A percentile compares a stretch with the other conserved stretches of the same genome.
These are phyloP conservation scores for Tupaia tana DNA, from an alignment of 2,113 vertebrate species.

Conservation along the genomic window DNA sequence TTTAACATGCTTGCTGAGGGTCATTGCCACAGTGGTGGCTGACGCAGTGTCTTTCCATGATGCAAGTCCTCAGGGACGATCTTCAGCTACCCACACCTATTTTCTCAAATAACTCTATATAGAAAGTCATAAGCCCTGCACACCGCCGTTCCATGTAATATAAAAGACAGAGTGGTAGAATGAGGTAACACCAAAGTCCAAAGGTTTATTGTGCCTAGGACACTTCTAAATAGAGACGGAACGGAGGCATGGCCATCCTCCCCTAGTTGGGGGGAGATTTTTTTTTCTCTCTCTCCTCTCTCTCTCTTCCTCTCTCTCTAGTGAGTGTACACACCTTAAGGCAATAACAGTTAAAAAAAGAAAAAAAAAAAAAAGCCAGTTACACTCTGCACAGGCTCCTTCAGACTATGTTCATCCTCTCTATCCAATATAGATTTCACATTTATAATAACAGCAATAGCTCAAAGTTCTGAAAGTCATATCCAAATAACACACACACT, in stretches of 20 bases:
- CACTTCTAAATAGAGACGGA: background rate
- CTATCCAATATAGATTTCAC: background rate
- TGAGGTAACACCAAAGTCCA: background rate
- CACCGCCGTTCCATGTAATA: background rate
- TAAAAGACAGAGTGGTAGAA: background rate
- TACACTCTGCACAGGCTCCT: background rate
- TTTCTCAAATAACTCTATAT: background rate
- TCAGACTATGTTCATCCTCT: background rate
- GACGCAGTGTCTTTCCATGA: background rate
- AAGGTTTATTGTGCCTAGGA: background rate
- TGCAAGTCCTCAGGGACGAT: accelerated
- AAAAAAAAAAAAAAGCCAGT: too few species aligned
- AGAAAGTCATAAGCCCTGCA: background rate
- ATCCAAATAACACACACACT: background rate
- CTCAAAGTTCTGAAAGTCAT: background rate
- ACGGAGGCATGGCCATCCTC: too few species aligned
- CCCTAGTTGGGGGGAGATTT: too few species aligned
- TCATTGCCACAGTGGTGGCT: background rate
- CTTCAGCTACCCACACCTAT: background rate
- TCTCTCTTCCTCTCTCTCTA: too few species aligned
- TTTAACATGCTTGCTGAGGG: background rate
- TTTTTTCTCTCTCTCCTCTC: too few species aligned
- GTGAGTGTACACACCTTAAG: too few species aligned
- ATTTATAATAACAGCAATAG: background rate
- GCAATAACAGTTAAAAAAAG: too few species aligned